Base-by-base conservation (phyloP, 2,113 vertebrate species). In the Platycercus adscitus region DNA sequence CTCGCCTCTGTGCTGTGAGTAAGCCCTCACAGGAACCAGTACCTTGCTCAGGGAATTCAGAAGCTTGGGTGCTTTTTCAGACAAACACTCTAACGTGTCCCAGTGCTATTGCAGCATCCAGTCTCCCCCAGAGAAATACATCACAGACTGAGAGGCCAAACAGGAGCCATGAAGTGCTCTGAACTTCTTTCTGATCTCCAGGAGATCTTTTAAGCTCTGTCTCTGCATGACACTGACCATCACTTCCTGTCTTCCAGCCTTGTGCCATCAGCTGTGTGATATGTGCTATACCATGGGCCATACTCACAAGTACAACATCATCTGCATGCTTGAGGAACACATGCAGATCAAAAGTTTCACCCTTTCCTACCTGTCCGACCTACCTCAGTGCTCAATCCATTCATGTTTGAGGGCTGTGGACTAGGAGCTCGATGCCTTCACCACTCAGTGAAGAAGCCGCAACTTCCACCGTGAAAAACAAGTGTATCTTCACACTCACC, bases 1-100 rank as follows among this genome's bases (percentile, higher is more conserved):
- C 50, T 23, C 3, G 0, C 31, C 56, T 29, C 37, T 8, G 31
- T 0, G 3, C 39, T 15, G 7, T 1, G 17, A 61, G 28, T 14
- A 2, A 58, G 41, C 17, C 52, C 66, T 7, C 66, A 33, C 14
- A 58, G 56, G 41, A 39, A 39, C 28, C 52, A 26, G 18, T 0
- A 17, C 3, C 64, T 71, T 2, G 1, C 10, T 12, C 52, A 25
- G 25, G 17, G 58, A 7, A 17, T 58, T 49, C 50, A n/a, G 17
- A 13, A 47, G 13, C 2, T 39, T 56, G 21, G 33, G 21, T 23
- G 33, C 20, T 56, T 26, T 9, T 26, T 7, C 21, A 41, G 37
- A 10, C 0, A 2, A 37, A 33, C 35, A 29, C 39, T 11, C 24
- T 47, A 19, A 37, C n/a, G 26, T 3, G 33, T 15, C 17, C 15